Evolutionary conservation across 2,113 vertebrate species (phyloP).

Genomic region (Tragulus kanchil): DNA sequence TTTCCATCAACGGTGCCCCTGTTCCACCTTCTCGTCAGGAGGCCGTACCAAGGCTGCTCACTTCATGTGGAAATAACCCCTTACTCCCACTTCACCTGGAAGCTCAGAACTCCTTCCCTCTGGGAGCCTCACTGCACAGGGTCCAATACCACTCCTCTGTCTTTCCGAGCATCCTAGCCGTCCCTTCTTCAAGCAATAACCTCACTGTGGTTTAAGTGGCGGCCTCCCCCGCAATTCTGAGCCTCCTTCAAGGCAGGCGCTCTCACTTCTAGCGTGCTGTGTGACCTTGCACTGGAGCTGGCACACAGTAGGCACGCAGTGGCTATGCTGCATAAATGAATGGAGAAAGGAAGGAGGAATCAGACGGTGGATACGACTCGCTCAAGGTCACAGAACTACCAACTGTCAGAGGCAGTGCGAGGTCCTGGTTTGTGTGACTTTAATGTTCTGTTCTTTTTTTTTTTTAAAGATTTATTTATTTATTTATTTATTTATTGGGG

Average conservation of each 20-base stretch:
- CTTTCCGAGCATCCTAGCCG: not conserved
- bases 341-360: not conserved
- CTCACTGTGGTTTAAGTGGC: not conserved
- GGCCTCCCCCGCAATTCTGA: not conserved
- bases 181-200: not conserved
- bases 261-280: not conserved
- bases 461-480: too few species aligned
- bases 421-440: not conserved
- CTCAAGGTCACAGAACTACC: not conserved
- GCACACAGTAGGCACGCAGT: not conserved
- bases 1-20: not conserved
- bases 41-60: not conserved
- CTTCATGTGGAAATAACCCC: not conserved
- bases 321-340: constrained; percentile 26
- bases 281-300: not conserved
- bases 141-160: not conserved
- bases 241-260: not conserved
- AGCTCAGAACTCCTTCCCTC: not conserved
- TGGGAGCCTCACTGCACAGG: not conserved
- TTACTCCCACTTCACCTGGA: not conserved
- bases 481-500: too few species aligned
- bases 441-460: not conserved
- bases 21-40: not conserved
- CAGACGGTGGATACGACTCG: not conserved
- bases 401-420: not conserved